phyloP scores from a whole-genome alignment of 2,888 invertebrate genomes.

The Osmoderma eremita region DNA sequence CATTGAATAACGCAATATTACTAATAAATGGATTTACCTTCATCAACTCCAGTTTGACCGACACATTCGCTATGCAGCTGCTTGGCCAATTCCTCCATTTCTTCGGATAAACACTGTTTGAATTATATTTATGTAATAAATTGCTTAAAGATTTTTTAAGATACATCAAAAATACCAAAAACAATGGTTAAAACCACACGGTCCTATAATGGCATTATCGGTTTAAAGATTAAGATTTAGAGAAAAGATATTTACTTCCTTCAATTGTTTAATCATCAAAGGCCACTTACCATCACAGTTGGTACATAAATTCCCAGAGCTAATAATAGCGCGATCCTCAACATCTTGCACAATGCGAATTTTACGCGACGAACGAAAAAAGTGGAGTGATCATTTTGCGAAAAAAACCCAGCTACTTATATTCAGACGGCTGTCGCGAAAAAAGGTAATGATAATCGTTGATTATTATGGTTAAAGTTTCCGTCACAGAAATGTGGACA shows the following conservation, averaged over 20 bases:
- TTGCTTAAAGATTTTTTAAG: not conserved
- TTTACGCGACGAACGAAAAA: not conserved
- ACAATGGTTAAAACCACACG: no score
- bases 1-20: no score
- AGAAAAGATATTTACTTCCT: no score
- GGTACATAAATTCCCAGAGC: conserved; percentile 16
- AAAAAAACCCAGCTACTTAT: conserved; percentile 8
- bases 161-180: no score
- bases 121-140: not conserved
- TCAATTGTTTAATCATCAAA: no score
- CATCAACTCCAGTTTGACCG: conserved; percentile 60
- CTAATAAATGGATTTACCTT: conserved; percentile 56
- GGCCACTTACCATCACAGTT: conserved; percentile 1
- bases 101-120: conserved; percentile 50
- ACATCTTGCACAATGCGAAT: not conserved
- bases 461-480: conserved; percentile 22
- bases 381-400: not conserved
- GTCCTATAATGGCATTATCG: no score
- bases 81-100: conserved; percentile 59
- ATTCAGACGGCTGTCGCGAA: not conserved
- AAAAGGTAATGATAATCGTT: conserved; percentile 5
- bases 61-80: conserved; percentile 60
- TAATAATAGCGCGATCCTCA: not conserved
- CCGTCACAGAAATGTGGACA: conserved; percentile 28
- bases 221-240: no score